Evolutionary conservation across 23 tunicate genomes (phyloP).

Genomic region (Ascidia mentula): DNA sequence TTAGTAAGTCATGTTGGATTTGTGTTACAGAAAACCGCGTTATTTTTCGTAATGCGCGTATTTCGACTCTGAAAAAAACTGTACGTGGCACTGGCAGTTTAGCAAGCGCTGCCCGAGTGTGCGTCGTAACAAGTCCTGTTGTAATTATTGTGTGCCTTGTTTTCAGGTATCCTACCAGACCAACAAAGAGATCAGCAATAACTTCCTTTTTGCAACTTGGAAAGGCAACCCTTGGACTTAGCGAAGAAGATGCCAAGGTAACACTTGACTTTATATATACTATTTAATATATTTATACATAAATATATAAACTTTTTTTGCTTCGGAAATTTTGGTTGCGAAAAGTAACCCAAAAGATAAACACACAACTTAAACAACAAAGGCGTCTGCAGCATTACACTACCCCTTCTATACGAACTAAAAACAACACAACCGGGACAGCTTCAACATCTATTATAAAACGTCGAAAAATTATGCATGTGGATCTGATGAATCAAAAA

Average conservation of each 20-base stretch:
- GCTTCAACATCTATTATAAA: conserved; percentile 11
- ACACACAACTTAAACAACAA: conserved; percentile 8
- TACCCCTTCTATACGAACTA: background rate
- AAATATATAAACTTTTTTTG: too few relatives aligned
- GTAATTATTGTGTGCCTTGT: background rate
- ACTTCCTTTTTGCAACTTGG: conserved; percentile 9
- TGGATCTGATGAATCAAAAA: conserved; percentile 25
- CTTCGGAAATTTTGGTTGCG: conserved; percentile 20
- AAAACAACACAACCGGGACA: conserved; percentile 20
- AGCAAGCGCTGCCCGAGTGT: too few relatives aligned
- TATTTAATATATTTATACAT: background rate
- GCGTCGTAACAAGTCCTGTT: background rate
- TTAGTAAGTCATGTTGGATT: too few relatives aligned
- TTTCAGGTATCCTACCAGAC: conserved; percentile 8
- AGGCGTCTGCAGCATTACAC: background rate
- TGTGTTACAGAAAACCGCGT: too few relatives aligned
- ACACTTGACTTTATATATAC: background rate
- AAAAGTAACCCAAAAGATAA: conserved; percentile 10
- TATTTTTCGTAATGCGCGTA: too few relatives aligned
- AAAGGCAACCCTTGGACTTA: conserved; percentile 4
- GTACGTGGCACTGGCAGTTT: too few relatives aligned
- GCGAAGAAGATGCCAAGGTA: conserved; percentile 20
- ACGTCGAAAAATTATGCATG: conserved; percentile 13
- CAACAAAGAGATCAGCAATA: conserved; percentile 13
- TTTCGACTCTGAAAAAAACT: too few relatives aligned